These are phyloP conservation scores for Drosophila anceps DNA, from an alignment of 2,888 invertebrate species.

Conservation along the genomic window DNA sequence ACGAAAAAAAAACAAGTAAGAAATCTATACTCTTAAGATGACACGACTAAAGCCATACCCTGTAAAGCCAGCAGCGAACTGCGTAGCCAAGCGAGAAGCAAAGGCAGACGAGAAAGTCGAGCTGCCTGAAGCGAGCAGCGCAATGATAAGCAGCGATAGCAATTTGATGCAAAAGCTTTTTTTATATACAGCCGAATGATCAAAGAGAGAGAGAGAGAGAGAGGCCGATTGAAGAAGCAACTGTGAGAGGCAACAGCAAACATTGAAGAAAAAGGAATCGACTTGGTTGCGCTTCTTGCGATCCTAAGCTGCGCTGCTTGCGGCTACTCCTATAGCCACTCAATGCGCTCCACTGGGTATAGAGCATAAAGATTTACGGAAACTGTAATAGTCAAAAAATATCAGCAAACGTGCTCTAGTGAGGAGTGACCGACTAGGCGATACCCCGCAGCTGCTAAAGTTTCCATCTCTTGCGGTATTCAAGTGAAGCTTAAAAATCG, in stretches of 20 bases:
- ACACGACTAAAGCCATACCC: conserved; percentile 13
- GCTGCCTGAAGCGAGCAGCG: background rate
- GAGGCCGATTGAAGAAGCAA: background rate
- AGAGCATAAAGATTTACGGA: background rate
- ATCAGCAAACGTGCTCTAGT: background rate
- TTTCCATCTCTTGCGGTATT: no score
- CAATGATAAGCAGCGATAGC: background rate
- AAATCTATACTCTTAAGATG: background rate
- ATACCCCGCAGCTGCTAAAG: no score
- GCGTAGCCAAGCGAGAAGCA: background rate
- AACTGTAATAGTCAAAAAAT: background rate
- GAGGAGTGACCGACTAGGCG: background rate
- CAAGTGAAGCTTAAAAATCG: no score
- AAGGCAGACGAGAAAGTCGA: background rate
- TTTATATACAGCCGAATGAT: no score
- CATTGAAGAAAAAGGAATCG: background rate
- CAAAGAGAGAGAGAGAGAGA: background rate
- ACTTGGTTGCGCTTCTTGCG: background rate
- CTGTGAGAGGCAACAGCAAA: background rate
- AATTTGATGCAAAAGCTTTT: no score
- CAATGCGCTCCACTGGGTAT: background rate
- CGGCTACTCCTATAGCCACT: background rate
- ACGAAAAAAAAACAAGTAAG: conserved; percentile 6
- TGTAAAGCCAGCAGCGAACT: conserved; percentile 1
- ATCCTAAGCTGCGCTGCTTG: background rate